These are phyloP conservation scores for Tolypeutes matacus DNA, from an alignment of 2,797 vertebrate genomes.

Conservation along the genomic window DNA sequence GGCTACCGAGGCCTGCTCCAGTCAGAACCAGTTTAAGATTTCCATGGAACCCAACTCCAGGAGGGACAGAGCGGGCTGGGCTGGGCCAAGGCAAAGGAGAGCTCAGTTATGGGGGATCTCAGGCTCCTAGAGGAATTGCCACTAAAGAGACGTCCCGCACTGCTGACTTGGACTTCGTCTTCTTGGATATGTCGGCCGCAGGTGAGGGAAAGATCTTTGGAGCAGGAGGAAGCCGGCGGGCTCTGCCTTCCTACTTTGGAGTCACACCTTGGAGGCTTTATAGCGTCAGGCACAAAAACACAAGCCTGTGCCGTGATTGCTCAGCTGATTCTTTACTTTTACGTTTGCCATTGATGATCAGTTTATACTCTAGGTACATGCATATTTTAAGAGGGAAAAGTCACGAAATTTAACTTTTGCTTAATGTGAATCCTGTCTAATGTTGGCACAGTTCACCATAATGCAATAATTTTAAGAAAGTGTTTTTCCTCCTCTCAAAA, in stretches of 20 bases:
- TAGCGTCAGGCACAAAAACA: neutral
- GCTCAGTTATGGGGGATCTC: neutral
- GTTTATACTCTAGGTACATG: neutral
- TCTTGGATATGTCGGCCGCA: no score
- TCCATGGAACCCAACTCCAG: neutral
- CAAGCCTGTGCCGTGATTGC: neutral
- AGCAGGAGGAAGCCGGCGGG: neutral
- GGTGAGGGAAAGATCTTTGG: neutral
- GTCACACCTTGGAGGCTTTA: neutral
- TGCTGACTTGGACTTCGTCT: neutral
- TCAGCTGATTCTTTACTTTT: neutral
- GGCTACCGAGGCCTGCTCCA: neutral
- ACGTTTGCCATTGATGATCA: neutral
- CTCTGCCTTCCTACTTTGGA: neutral
- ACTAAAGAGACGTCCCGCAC: neutral
- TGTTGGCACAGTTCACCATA: neutral
- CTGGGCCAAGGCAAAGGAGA: neutral
- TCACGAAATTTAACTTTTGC: neutral
- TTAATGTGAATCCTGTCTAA: constrained; percentile 14
- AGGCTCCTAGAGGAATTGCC: neutral
- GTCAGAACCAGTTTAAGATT: neutral
- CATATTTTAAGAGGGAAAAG: neutral
- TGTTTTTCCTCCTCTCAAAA: neutral
- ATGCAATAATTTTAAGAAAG: neutral
- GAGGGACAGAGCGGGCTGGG: neutral